Evolutionary conservation across 2,888 invertebrate species (phyloP).

Genomic region (Buathra laborator): DNA sequence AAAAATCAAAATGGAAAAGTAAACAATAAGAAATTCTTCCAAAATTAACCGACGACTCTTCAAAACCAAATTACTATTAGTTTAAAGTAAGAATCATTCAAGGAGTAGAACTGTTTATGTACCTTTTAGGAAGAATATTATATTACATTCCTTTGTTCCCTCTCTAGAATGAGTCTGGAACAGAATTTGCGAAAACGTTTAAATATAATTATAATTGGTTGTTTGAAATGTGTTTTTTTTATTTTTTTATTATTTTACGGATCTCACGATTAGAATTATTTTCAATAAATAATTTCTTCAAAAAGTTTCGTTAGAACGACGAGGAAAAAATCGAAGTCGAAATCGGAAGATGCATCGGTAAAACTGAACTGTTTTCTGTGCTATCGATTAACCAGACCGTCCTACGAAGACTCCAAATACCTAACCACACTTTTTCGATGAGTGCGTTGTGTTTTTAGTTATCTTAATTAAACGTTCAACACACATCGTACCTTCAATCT

Average conservation of each 20-base stretch:
- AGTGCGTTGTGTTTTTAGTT: background rate
- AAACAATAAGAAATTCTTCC: background rate
- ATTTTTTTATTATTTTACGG: background rate
- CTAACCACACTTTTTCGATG: background rate
- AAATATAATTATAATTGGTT: slow-evolving; percentile 37
- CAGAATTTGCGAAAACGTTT: slow-evolving; percentile 31
- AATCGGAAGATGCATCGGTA: background rate
- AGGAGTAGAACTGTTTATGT: background rate
- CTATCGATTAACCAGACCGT: background rate
- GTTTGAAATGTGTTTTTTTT: background rate
- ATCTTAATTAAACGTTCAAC: background rate
- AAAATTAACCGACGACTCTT: background rate
- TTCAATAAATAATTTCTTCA: background rate
- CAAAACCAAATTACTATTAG: background rate
- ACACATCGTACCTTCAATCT: slow-evolving; percentile 3
- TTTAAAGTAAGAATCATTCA: background rate
- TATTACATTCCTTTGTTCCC: slow-evolving; percentile 50
- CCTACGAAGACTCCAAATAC: background rate
- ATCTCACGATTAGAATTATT: background rate
- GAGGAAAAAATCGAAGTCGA: background rate
- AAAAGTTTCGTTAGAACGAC: background rate
- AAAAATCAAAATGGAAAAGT: background rate
- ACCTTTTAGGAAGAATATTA: slow-evolving; percentile 21
- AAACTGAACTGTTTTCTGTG: background rate
- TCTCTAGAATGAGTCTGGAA: slow-evolving; percentile 57